Conservation (phyloP, 2,113 vertebrate species). For the Charadrius vociferus region DNA sequence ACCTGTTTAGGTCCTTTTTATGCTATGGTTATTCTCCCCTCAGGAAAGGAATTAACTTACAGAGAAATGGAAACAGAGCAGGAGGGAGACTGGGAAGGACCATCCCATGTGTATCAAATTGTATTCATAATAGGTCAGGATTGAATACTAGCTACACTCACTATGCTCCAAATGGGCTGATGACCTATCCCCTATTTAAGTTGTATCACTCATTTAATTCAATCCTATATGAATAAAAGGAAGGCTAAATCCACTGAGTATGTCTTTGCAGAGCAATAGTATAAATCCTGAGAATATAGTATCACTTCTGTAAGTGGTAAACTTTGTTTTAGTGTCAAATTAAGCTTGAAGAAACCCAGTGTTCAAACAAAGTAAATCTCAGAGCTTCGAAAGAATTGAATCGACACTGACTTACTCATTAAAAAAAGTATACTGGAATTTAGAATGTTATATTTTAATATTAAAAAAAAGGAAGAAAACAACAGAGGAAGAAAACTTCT, state of each 20-base stretch:
- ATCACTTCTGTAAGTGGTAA: fast-evolving
- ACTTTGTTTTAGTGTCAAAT: background rate
- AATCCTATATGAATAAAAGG: background rate
- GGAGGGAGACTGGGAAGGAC: background rate
- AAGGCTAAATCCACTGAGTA: background rate
- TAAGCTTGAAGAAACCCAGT: background rate
- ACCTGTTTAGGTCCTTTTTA: background rate
- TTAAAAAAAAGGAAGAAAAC: background rate
- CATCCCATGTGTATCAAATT: background rate
- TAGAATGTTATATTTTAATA: background rate
- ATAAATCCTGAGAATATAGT: background rate
- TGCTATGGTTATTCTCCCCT: background rate
- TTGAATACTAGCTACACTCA: background rate
- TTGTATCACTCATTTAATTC: background rate
- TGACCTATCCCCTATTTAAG: background rate
- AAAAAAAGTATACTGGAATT: background rate
- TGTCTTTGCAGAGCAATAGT: background rate
- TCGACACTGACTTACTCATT: background rate
- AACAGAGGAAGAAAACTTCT: background rate
- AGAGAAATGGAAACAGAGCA: background rate
- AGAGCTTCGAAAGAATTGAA: background rate
- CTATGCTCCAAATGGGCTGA: background rate
- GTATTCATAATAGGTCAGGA: background rate
- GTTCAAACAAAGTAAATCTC: background rate
- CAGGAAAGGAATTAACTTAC: background rate